These are phyloP conservation scores for Phaonia tiefii DNA, from an alignment of 2,888 invertebrate species.

Conservation along the genomic window DNA sequence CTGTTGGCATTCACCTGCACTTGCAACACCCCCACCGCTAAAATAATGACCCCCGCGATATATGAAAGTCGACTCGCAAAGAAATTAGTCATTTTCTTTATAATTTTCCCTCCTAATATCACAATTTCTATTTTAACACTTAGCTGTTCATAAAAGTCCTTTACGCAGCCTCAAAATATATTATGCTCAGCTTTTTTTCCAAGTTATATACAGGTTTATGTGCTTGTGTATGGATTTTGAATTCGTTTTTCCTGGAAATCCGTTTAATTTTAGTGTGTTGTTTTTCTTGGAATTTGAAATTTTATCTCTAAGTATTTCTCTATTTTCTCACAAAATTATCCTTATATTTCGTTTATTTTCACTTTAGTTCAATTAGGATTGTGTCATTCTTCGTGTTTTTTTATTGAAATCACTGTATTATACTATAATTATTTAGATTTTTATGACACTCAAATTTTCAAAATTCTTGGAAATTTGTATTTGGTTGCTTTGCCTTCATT, in stretches of 20 bases:
- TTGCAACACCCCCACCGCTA: conserved; percentile 21
- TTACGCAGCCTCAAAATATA: conserved; percentile 11
- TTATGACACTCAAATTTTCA: conserved; percentile 66
- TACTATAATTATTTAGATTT: conserved; percentile 36
- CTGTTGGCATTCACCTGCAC: conserved; percentile 15
- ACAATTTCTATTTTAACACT: conserved; percentile 13
- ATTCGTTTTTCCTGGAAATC: conserved; percentile 68
- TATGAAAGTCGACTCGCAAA: not conserved
- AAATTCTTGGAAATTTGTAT: conserved; percentile 68
- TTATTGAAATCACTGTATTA: conserved; percentile 16
- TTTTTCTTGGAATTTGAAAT: conserved; percentile 69
- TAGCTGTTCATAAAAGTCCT: conserved; percentile 41
- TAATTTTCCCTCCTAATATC: conserved; percentile 7
- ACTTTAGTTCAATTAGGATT: not conserved
- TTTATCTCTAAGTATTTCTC: conserved; percentile 42
- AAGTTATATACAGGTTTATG: conserved; percentile 26
- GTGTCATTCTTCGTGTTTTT: not conserved
- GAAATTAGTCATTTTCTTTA: conserved; percentile 36
- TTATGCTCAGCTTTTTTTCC: conserved; percentile 38
- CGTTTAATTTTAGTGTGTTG: conserved; percentile 68
- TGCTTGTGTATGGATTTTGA: conserved; percentile 48
- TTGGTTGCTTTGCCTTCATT: conserved; percentile 46
- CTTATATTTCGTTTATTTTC: conserved; percentile 4
- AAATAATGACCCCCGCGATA: not conserved
- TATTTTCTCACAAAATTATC: not conserved